Base-by-base conservation (phyloP, 2,888 invertebrate species). In the Cerastoderma edule region DNA sequence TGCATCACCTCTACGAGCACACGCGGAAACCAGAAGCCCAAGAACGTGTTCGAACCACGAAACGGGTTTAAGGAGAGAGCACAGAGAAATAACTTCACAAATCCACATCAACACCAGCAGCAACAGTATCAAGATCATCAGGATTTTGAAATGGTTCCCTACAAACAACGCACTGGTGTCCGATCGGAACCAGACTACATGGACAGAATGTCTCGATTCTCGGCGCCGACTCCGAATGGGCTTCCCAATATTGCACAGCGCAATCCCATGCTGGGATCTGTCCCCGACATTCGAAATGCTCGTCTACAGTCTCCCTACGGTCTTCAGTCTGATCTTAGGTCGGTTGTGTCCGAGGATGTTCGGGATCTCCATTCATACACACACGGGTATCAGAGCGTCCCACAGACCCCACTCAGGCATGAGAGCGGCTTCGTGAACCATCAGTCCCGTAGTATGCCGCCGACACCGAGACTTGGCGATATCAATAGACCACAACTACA, bases 211-310 rank as follows among this genome's bases (percentile, higher is more conserved):
- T 54, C 67, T 10, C 67, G 72, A 56, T 68, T 27, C 46, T 70
- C 65, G 35, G 57, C 44, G 16, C 64, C 75, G 5, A 64, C 73
- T 16, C 44, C 67, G 27, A 74, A 78, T 39, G 78, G 73, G 8
- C 56, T 81, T 1, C 78, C 81, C 27, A 56, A 66, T 19, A 70
- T 79, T 13, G 44, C 53, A 22, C 68, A 72, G 27, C 56, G 65
- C 27, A 54, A 67, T n/a, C 53, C 67, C 8, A 68, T 75, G 57
- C 54, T 75, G 0, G 80, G 76, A 2, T 81, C 81, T 0, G 78
- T 81, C 3, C 81, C 78, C 0, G 81, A 81, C 63, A 78, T 81
- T 30, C 48, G 64, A 22, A 81, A 78, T 39, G 71, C 73, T 2
- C 75, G 78, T 5, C 68, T 67, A 22, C 56, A 75, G n/a, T 46